Evolutionary conservation across 2,113 vertebrate genomes (phyloP).

Genomic region (Paradisaea rubra): DNA sequence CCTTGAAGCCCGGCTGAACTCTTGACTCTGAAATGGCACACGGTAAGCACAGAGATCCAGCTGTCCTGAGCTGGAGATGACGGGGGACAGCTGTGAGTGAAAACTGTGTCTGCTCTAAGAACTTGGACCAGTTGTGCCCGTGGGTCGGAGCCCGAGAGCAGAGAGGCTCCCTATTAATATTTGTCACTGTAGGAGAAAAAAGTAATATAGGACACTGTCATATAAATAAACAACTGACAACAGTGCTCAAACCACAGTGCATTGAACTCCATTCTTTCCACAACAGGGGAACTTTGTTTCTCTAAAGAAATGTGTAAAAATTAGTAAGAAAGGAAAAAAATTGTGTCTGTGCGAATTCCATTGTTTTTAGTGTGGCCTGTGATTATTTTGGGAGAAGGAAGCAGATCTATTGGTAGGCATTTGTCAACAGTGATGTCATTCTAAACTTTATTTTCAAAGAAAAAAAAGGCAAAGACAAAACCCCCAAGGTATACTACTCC

Average conservation of each 20-base stretch:
- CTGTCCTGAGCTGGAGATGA: not conserved
- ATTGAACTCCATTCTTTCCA: not conserved
- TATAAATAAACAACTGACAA: not conserved
- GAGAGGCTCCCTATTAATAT: not conserved
- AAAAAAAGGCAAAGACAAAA: not conserved
- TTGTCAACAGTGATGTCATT: not conserved
- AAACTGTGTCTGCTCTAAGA: not conserved
- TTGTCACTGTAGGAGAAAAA: not conserved
- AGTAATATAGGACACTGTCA: too few relatives aligned
- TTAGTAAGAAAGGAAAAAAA: not conserved
- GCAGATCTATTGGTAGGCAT: not conserved
- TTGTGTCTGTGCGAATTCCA: not conserved
- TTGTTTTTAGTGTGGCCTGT: not conserved
- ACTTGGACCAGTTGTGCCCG: not conserved
- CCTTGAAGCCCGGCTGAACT: not conserved
- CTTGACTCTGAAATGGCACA: not conserved
- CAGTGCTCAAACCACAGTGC: not conserved
- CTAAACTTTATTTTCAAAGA: not conserved
- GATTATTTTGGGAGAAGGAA: not conserved
- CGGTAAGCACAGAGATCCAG: not conserved
- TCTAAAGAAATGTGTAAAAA: not conserved
- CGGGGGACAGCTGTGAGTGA: not conserved
- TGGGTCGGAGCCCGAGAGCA: accelerated
- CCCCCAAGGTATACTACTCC: accelerated
- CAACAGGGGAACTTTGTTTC: not conserved